Conservation (phyloP, 2,888 invertebrate species). For the Campoletis raptor region DNA sequence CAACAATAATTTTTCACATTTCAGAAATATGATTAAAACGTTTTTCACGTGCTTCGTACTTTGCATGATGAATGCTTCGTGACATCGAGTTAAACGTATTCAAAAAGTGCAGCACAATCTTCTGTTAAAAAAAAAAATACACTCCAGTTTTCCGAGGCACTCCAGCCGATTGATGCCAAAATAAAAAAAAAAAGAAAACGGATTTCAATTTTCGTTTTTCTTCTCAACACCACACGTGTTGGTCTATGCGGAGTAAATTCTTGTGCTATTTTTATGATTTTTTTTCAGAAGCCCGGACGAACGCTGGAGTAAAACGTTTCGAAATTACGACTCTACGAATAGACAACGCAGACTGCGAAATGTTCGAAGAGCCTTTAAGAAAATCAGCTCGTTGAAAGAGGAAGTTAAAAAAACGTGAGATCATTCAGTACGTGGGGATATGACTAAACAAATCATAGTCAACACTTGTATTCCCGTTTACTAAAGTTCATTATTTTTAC, state of each 20-base stretch:
- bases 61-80: neutral
- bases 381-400: slow-evolving; percentile 11
- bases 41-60: neutral
- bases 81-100: neutral
- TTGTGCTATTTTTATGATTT: slow-evolving; percentile 27
- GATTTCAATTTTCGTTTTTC: neutral
- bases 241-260: neutral
- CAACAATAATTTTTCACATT: neutral
- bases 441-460: neutral
- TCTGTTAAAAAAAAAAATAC: neutral
- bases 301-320: slow-evolving; percentile 14
- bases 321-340: slow-evolving; percentile 25
- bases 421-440: neutral
- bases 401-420: slow-evolving; percentile 25
- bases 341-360: slow-evolving; percentile 18
- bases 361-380: neutral
- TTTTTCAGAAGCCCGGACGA: slow-evolving; percentile 15
- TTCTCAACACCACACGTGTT: neutral
- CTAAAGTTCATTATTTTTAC: neutral
- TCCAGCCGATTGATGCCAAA: neutral
- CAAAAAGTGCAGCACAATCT: neutral
- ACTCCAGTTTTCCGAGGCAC: neutral
- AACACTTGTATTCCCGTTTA: neutral
- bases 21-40: neutral
- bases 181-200: neutral